Evolutionary conservation across 2,113 vertebrate species (phyloP).

Genomic region (Larimichthys crocea): DNA sequence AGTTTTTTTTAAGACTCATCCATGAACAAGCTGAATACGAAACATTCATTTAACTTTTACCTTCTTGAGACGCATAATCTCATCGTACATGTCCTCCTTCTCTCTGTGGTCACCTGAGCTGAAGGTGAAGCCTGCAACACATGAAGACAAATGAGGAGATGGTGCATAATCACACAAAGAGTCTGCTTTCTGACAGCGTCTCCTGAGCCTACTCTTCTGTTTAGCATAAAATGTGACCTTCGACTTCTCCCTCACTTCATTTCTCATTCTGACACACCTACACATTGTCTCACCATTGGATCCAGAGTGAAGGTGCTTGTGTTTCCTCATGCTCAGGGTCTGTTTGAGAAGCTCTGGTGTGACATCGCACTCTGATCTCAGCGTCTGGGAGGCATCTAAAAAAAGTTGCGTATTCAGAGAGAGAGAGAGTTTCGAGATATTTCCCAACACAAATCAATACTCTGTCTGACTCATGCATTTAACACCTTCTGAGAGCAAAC

Average conservation of each 20-base stretch:
- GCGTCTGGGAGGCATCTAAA: conserved; percentile 72
- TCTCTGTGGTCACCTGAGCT: conserved; percentile 86
- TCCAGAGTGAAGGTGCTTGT: conserved; percentile 81
- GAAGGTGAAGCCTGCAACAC: conserved; percentile 60
- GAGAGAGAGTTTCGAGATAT: neutral
- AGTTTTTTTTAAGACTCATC: neutral
- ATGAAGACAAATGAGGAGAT: neutral
- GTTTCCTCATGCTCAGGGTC: conserved; percentile 85
- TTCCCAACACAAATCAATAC: neutral
- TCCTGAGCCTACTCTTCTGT: neutral
- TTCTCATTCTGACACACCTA: neutral
- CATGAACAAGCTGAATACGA: neutral
- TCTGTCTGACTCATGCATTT: neutral
- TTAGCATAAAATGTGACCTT: neutral
- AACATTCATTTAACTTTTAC: conserved; percentile 71
- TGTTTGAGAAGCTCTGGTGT: conserved; percentile 86
- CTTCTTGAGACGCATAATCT: conserved; percentile 95
- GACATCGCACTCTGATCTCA: conserved; percentile 75
- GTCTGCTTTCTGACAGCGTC: neutral
- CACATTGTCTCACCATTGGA: conserved; percentile 77
- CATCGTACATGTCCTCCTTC: conserved; percentile 95
- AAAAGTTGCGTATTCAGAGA: neutral
- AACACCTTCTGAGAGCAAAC: neutral
- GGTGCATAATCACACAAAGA: neutral
- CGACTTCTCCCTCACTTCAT: neutral